phyloP scores from a whole-genome alignment of 2,888 invertebrate genomes.

The Epistrophe eligans region DNA sequence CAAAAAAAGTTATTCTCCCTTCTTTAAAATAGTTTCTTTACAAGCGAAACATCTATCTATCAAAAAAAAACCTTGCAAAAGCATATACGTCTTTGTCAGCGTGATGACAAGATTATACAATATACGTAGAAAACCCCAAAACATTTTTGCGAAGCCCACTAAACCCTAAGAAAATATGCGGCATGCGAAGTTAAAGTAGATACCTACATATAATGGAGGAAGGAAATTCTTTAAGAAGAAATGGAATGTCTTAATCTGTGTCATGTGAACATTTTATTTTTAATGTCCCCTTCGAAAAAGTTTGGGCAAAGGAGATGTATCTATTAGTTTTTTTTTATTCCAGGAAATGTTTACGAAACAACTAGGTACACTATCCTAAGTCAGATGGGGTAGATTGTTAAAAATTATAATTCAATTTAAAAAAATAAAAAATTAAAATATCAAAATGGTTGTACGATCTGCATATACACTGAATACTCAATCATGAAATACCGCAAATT shows the following conservation, averaged over 20 bases:
- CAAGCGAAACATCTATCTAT: conserved; percentile 13
- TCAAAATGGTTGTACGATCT: too few relatives aligned
- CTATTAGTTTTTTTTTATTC: not conserved
- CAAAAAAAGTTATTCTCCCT: conserved; percentile 9
- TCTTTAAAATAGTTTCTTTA: conserved; percentile 19
- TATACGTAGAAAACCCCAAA: not conserved
- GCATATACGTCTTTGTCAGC: conserved; percentile 35
- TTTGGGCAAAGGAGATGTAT: conserved; percentile 10
- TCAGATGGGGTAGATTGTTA: too few relatives aligned
- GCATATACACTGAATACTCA: too few relatives aligned
- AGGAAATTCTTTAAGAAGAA: conserved; percentile 13
- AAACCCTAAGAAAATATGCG: not conserved
- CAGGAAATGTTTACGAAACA: too few relatives aligned
- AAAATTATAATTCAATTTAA: too few relatives aligned
- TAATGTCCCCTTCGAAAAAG: not conserved
- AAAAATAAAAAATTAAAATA: too few relatives aligned
- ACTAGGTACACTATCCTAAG: too few relatives aligned
- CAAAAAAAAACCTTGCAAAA: not conserved
- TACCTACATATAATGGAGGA: not conserved
- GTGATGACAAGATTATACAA: conserved; percentile 8
- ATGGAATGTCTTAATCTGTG: conserved; percentile 2
- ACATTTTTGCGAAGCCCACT: conserved; percentile 15
- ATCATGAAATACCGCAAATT: too few relatives aligned
- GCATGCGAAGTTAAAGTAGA: not conserved
- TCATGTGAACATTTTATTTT: conserved; percentile 25